A percentile compares a stretch with the other conserved stretches of the same genome.
phyloP scores from a whole-genome alignment of 2,888 invertebrate genomes.

The Electrophaes corylata region DNA sequence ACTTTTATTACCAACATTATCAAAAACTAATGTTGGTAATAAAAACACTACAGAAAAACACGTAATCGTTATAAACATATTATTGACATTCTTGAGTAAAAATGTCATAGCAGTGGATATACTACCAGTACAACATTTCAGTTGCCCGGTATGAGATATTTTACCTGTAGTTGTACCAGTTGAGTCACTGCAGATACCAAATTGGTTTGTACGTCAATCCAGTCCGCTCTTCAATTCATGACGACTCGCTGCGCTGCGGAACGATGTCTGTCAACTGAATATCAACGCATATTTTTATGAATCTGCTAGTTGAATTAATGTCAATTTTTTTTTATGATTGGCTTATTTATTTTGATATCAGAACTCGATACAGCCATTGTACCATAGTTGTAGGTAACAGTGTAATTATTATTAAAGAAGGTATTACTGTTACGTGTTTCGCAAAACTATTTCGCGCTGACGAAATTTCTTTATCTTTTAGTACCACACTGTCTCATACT shows the following conservation, averaged over 20 bases:
- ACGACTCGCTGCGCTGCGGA: slow-evolving; percentile 12
- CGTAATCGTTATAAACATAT: too few species aligned
- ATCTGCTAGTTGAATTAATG: too few species aligned
- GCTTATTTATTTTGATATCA: neutral
- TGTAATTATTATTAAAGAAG: neutral
- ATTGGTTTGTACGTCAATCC: slow-evolving; percentile 61
- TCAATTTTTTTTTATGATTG: too few species aligned
- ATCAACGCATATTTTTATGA: neutral
- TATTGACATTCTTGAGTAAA: too few species aligned
- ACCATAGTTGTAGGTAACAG: neutral
- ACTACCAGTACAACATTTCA: too few species aligned
- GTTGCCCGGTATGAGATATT: neutral
- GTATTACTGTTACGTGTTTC: slow-evolving; percentile 7
- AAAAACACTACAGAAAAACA: too few species aligned
- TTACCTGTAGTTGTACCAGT: slow-evolving; percentile 1
- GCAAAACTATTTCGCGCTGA: slow-evolving; percentile 33
- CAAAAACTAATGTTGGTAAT: too few species aligned
- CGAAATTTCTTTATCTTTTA: slow-evolving; percentile 58
- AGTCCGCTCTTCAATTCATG: slow-evolving; percentile 26
- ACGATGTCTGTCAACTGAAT: slow-evolving; percentile 8
- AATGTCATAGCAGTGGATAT: too few species aligned
- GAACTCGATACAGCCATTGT: too few species aligned
- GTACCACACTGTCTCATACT: slow-evolving; percentile 55
- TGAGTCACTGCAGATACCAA: slow-evolving; percentile 46
- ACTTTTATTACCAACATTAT: too few species aligned